Evolutionary conservation across 2,888 invertebrate genomes (phyloP), one percentile per base, ranked within the genome.

Genomic region (Lepidochrysops patricia): DNA sequence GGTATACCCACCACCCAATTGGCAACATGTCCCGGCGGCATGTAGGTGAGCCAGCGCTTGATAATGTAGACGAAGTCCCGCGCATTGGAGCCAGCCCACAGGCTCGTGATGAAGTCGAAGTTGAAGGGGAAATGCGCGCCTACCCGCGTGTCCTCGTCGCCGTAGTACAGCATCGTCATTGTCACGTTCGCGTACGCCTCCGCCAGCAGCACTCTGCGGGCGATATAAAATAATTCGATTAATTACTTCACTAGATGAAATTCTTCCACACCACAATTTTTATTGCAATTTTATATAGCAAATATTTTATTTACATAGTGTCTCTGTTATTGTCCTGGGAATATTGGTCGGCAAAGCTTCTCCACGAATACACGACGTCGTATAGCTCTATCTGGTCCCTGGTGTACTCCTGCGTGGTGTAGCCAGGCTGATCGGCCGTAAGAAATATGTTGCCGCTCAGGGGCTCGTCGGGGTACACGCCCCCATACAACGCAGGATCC

Each of bases 51-150:
- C 93, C 93, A 94, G 34, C 75, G 75, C 59, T 91, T 78, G 37
- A 93, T 89, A 4, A 82, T 72, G 35, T 85, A 80, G 1, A 89
- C 87, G 62, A 90, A 82, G 65, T 90, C 88, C 1, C 79, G 67
- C 0, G 91, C 91, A 9, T 70, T 87, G 2, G 90, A 90, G 1
- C 75, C 67, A 0, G 75, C 71, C 0, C 83, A 84, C 0, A 92
- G 70, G 6, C 86, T 82, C 0, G 82, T 84, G 63, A 93, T 84
- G 64, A 94, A 84, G 67, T 91, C 88, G 62, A 93, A 93, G 75
- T 94, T 94, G 72, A 93, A 93, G 0, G 93, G 92, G 61, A 93
- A 90, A 64, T 93, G 91, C 0, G 91, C 87, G 0, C 92, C 91
- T 2, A 70, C 57, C 0, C 72, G 72, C 63, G 72, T 75, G 1